Evolutionary conservation across 1,140 invertebrate genomes (phyloP).

Genomic region (Aphidius ervi): DNA sequence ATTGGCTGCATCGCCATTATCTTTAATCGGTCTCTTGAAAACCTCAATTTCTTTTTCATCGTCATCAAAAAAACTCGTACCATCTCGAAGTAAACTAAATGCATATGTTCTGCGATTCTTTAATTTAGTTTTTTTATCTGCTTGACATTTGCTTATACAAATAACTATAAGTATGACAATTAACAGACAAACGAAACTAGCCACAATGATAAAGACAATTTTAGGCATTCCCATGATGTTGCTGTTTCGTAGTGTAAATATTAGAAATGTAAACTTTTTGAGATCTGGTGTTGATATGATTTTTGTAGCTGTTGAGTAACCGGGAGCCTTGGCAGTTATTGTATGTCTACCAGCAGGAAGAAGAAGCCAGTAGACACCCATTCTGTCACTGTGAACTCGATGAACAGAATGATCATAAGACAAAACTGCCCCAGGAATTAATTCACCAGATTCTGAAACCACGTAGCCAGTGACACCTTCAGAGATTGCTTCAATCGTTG

Average conservation of each 20-base stretch:
- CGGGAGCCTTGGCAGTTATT: slow-evolving; percentile 55
- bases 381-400: slow-evolving; percentile 47
- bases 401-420: slow-evolving; percentile 49
- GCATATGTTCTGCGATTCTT: slow-evolving; percentile 44
- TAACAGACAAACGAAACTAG: slow-evolving; percentile 54
- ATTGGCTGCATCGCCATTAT: slow-evolving; percentile 26
- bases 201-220: slow-evolving; percentile 67
- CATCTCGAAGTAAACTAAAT: slow-evolving; percentile 47
- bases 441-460: slow-evolving; percentile 56
- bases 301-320: slow-evolving; percentile 56
- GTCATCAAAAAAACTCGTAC: slow-evolving; percentile 54
- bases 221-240: slow-evolving; percentile 68
- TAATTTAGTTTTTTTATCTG: slow-evolving; percentile 42
- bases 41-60: slow-evolving; percentile 63
- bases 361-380: slow-evolving; percentile 59
- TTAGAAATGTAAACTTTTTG: slow-evolving; percentile 49
- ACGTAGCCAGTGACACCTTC: slow-evolving; percentile 55
- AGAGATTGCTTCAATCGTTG: slow-evolving; percentile 33
- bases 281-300: slow-evolving; percentile 50
- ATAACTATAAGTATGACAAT: slow-evolving; percentile 35
- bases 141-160: slow-evolving; percentile 41
- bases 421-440: slow-evolving; percentile 57
- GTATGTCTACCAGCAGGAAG: slow-evolving; percentile 56
- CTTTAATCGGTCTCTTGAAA: slow-evolving; percentile 53
- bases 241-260: slow-evolving; percentile 65